A percentile compares a stretch with the other conserved stretches of the same genome.
phyloP scores from a whole-genome alignment of 2,113 vertebrate species.

The Antidorcas marsupialis region DNA sequence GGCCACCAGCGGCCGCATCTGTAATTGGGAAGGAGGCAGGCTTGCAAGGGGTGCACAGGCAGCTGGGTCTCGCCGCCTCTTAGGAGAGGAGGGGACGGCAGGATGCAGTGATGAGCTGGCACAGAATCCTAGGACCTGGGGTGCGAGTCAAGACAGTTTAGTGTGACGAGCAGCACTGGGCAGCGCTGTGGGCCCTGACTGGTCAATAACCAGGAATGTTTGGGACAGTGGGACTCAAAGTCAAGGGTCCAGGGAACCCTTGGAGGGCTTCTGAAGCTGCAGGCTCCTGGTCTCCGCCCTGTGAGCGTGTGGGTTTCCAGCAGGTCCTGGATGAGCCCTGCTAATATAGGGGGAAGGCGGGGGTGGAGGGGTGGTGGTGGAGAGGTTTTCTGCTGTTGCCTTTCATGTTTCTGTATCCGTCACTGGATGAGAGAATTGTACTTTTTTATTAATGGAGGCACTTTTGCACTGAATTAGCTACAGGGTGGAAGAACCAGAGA shows the following conservation, averaged over 20 bases:
- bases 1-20: background rate
- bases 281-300: background rate
- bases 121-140: background rate
- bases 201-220: background rate
- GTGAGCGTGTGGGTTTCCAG: background rate
- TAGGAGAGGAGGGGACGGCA: background rate
- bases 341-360: background rate
- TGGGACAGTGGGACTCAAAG: background rate
- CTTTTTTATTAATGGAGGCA: constrained; percentile 34
- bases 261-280: background rate
- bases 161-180: background rate
- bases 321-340: background rate
- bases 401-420: background rate
- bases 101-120: background rate
- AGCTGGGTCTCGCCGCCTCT: background rate
- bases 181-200: background rate
- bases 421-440: constrained; percentile 14
- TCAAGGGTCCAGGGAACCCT: background rate
- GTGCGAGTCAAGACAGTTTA: background rate
- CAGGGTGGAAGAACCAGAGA: constrained; percentile 93
- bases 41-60: background rate
- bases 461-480: constrained; percentile 83
- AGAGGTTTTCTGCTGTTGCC: background rate
- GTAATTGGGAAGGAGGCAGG: background rate
- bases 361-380: background rate